Conservation (phyloP, 92 coral and sea anemone genomes). For the Paramuricea clavata region DNA sequence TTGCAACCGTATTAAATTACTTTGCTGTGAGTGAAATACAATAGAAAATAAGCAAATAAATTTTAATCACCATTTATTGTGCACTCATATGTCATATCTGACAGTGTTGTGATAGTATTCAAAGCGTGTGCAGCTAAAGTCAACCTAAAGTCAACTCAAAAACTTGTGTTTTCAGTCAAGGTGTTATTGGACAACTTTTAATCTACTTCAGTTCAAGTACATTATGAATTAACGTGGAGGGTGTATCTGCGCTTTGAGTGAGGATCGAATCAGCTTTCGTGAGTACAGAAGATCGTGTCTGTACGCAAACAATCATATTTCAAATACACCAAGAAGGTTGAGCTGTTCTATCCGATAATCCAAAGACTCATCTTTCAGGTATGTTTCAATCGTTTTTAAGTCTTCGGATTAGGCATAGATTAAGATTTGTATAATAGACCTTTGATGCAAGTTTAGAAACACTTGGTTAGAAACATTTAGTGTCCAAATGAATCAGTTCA, state of each 20-base stretch:
- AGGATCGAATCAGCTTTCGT: not conserved
- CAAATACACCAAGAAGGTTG: not conserved
- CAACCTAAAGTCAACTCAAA: not conserved
- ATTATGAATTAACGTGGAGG: not conserved
- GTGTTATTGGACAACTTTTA: not conserved
- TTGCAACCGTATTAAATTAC: not conserved
- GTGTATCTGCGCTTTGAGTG: not conserved
- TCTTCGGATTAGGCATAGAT: not conserved
- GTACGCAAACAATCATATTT: not conserved
- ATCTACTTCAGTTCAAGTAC: not conserved
- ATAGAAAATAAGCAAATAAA: conserved; percentile 8
- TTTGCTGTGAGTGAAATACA: not conserved
- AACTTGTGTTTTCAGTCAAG: not conserved
- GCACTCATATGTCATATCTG: conserved; percentile 30
- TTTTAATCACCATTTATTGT: conserved; percentile 27
- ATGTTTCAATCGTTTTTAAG: not conserved
- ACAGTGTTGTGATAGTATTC: not conserved
- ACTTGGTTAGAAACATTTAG: not conserved
- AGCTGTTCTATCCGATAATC: not conserved
- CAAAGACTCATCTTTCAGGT: not conserved
- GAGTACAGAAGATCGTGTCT: not conserved
- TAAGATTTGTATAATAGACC: not conserved
- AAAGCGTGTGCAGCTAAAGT: conserved; percentile 5
- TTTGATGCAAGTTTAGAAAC: not conserved
- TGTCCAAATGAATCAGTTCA: too few relatives aligned